Evolutionary conservation across 2,113 vertebrate genomes (phyloP).

Genomic region (Sceloporus tristichus): DNA sequence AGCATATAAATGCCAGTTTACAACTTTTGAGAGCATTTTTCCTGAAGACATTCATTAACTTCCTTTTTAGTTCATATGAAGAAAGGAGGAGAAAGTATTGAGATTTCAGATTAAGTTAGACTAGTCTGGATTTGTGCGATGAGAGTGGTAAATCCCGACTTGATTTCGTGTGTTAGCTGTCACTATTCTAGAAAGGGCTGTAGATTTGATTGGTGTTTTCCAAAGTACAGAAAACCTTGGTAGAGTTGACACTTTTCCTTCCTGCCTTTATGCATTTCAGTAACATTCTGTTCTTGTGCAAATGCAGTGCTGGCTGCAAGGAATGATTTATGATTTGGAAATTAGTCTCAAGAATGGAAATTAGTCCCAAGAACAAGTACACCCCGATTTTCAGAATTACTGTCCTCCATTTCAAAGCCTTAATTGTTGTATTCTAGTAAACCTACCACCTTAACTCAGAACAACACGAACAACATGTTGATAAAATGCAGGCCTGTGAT

Average conservation of each 20-base stretch:
- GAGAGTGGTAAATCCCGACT: background rate
- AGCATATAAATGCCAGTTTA: background rate
- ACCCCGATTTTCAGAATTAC: background rate
- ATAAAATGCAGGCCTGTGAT: too few relatives aligned
- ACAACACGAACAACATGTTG: too few relatives aligned
- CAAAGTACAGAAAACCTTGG: background rate
- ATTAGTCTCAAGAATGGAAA: background rate
- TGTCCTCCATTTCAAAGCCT: background rate
- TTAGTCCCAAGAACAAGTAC: background rate
- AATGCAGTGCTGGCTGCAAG: background rate
- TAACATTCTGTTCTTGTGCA: background rate
- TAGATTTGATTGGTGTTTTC: background rate
- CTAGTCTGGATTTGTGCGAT: background rate
- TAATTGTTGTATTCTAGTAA: background rate
- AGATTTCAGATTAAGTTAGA: background rate
- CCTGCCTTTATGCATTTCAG: too few relatives aligned
- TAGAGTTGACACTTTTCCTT: background rate
- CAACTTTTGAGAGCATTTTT: background rate
- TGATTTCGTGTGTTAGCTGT: background rate
- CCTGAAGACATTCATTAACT: background rate
- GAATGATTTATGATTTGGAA: background rate
- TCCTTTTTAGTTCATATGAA: background rate
- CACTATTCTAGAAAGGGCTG: background rate
- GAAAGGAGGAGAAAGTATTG: background rate
- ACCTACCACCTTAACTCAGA: background rate